A percentile compares a stretch with the other conserved stretches of the same genome.
These are phyloP conservation scores for Hydrotaea cyrtoneurina DNA, from an alignment of 2,888 invertebrate species.

Conservation along the genomic window DNA sequence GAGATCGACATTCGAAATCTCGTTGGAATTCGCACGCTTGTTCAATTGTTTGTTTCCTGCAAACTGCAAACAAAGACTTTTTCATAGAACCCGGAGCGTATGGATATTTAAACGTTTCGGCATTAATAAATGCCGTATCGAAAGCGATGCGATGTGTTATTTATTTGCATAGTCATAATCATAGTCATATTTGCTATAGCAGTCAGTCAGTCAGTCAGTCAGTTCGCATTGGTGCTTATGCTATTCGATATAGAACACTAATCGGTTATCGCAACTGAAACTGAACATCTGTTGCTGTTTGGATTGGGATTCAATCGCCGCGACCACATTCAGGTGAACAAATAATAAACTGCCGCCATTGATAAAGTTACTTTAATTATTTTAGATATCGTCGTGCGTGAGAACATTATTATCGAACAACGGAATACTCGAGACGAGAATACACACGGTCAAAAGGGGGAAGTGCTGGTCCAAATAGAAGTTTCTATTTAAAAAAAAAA, in stretches of 20 bases:
- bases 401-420: neutral
- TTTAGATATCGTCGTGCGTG: neutral
- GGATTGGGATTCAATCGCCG: slow-evolving; percentile 22
- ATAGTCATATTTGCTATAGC: neutral
- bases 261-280: slow-evolving; percentile 53
- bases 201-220: neutral
- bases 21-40: no score
- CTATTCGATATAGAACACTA: neutral
- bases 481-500: no score
- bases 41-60: no score
- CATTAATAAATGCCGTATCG: neutral
- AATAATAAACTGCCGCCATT: neutral
- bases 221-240: neutral
- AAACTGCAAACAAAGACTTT: neutral
- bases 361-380: neutral
- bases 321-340: slow-evolving; percentile 34
- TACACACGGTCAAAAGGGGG: no score
- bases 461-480: no score
- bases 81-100: neutral
- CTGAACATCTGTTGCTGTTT: slow-evolving; percentile 59
- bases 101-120: neutral
- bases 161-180: neutral
- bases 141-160: neutral
- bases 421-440: no score
- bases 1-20: no score